These are phyloP conservation scores for Asteroscopus sphinx DNA, from an alignment of 2,888 invertebrate genomes.

Conservation along the genomic window DNA sequence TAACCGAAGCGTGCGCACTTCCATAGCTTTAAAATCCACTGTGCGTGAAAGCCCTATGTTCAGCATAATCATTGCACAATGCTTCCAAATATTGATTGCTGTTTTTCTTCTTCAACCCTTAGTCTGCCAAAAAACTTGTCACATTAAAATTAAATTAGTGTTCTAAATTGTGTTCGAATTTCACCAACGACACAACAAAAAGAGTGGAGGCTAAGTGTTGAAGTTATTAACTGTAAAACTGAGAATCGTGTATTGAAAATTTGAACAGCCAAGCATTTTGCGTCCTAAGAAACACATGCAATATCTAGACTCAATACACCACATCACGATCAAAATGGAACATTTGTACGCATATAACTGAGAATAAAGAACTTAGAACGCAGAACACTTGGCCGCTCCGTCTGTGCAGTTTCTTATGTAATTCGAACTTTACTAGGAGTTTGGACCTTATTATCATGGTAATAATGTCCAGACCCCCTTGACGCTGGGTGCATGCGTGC, in stretches of 20 bases:
- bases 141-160: background rate
- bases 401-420: constrained; percentile 36
- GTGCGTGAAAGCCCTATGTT: background rate
- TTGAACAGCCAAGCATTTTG: constrained; percentile 28
- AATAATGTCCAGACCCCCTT: constrained; percentile 80
- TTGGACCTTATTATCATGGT: constrained; percentile 57
- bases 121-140: constrained; percentile 14
- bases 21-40: background rate
- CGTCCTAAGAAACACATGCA: constrained; percentile 10
- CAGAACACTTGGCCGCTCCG: constrained; percentile 65
- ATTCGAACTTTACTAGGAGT: constrained; percentile 51
- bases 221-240: background rate
- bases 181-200: background rate
- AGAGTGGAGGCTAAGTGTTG: background rate
- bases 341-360: constrained; percentile 6
- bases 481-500: constrained; percentile 93
- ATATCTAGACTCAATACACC: background rate
- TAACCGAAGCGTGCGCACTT: background rate
- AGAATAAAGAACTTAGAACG: constrained; percentile 17
- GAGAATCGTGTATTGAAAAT: background rate
- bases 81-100: constrained; percentile 33
- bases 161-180: background rate
- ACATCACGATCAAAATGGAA: constrained; percentile 1
- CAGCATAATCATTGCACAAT: constrained; percentile 5
- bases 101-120: constrained; percentile 1